Base-by-base conservation (phyloP, 2,797 vertebrate genomes). In the Esox lucius region DNA sequence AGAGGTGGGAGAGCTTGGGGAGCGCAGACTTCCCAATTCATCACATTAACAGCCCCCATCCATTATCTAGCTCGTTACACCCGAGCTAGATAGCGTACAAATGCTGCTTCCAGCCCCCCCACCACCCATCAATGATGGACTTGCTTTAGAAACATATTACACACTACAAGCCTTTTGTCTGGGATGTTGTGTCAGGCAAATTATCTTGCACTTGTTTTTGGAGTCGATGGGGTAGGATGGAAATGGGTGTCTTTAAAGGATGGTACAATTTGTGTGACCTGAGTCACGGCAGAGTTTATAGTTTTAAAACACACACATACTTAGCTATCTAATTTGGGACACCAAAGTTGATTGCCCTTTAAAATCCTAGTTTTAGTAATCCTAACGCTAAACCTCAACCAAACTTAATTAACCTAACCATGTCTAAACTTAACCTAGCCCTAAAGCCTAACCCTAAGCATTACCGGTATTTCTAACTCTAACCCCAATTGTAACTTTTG, bases 1-100 rank as follows among this genome's bases (percentile, higher is more conserved):
- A 13, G 28, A 46, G 65, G 77, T 42, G 69, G 65, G 73, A 75
- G 67, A 46, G 24, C 56, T 59, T 48, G 53, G 62, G 22, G n/a
- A 59, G 56, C n/a, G 26, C 75, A 49, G 39, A 39, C 53, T 72
- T 78, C 77, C 72, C 77, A 70, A 83, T 85, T 79, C 71, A 83
- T 87, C 80, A 83, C 53, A 8, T 75, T 81, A 85, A 82, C 74
- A 77, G 77, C 70, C 76, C 53, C 79, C 70, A 83, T 83, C 75
- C 81, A 77, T 86, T 87, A 84, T 72, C 67, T 26, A 56, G 78
- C 79, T 80, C 56, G 74, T 82, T 82, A 77, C 75, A 48, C 76
- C 82, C 70, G 35, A 39, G 35, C 4, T 8, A 39, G 35, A 8
- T 74, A 73, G 71, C 80, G 76, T 75, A 77, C 75, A 74, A 51